Evolutionary conservation across 2,797 vertebrate genomes (phyloP), one percentile per base, ranked within the genome.

Genomic region (Cyprinodon diabolis): DNA sequence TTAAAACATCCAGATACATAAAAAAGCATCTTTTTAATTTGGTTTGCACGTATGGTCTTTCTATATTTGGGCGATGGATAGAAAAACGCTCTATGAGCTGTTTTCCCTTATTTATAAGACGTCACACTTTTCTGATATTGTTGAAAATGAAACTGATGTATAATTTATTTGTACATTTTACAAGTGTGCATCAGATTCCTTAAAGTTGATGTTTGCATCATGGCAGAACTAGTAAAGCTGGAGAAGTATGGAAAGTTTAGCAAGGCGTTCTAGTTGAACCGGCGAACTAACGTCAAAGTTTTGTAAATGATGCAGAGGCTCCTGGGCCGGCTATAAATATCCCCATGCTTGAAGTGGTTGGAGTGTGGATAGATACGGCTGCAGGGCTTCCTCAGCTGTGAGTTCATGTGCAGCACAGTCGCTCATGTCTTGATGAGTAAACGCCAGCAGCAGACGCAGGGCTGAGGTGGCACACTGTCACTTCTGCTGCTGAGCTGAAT

Each of bases 241-340:
- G 7, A 19, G 58, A 19, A 35, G 19, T 19, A 11, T 19, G 35
- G 35, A 62, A 9, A 40, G 17, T 21, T 43, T 43, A 12, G 19
- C 19, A 45, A 65, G 43, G 12, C 19, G 1, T 73, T 67, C 0
- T 17, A 73, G 72, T 67, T 30, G 63, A 35, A 14, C 68, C 45
- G 73, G 74, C 75, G 57, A 54, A 71, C 70, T 73, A 40, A 21
- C 11, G 23, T 57, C 17, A 60, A 43, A 25, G n/a, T 23, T 37
- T 54, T 60, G 66, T 72, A 78, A 80, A 86, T 83, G 75, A 23
- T 0, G 15, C 60, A 49, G 66, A 80, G 69, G 74, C 76, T 81
- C 66, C 82, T 54, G 65, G 78, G 58, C 60, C 6, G 37, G 55
- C 82, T 91, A 89, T 86, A 89, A 90, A 92, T 92, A 92, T 58